A percentile compares a stretch with the other conserved stretches of the same genome.
These are phyloP conservation scores for Acanthaster planci DNA, from an alignment of 35 echinoderm and acorn worm genomes.

Conservation along the genomic window DNA sequence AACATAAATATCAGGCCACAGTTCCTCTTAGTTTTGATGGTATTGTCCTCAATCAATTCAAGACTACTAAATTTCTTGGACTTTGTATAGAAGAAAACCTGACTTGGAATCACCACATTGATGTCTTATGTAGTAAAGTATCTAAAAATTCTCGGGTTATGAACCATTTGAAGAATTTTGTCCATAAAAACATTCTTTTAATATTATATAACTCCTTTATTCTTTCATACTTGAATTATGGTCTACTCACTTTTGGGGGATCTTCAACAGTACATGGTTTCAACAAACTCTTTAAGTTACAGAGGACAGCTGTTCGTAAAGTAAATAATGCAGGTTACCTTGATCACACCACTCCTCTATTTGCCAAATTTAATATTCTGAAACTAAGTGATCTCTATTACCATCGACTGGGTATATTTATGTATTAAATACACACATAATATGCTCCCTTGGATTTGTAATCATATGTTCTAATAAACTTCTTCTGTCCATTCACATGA, in stretches of 20 bases:
- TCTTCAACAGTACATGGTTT: neutral
- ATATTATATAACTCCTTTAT: neutral
- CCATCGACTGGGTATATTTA: neutral
- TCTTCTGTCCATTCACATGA: neutral
- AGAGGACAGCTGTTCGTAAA: neutral
- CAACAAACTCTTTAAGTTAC: neutral
- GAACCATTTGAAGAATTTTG: neutral
- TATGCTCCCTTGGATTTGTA: neutral
- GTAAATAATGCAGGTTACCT: constrained; percentile 10
- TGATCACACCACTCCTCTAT: neutral
- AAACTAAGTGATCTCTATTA: constrained; percentile 17
- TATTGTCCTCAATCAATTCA: neutral
- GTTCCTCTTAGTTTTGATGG: constrained; percentile 6
- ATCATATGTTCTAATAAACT: neutral
- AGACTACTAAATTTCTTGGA: neutral
- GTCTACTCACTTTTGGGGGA: neutral
- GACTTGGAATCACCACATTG: neutral
- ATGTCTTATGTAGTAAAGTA: neutral
- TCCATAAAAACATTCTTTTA: neutral
- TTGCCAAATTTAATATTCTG: neutral
- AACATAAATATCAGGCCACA: neutral
- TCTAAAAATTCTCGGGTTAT: constrained; percentile 8
- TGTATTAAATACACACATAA: neutral
- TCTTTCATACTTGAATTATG: constrained; percentile 1
- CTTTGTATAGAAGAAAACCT: neutral